Percentiles rank a stretch among this genome's conserved stretches.
phyloP scores from a whole-genome alignment of 2,888 invertebrate species.

The Dryobotodes eremita region DNA sequence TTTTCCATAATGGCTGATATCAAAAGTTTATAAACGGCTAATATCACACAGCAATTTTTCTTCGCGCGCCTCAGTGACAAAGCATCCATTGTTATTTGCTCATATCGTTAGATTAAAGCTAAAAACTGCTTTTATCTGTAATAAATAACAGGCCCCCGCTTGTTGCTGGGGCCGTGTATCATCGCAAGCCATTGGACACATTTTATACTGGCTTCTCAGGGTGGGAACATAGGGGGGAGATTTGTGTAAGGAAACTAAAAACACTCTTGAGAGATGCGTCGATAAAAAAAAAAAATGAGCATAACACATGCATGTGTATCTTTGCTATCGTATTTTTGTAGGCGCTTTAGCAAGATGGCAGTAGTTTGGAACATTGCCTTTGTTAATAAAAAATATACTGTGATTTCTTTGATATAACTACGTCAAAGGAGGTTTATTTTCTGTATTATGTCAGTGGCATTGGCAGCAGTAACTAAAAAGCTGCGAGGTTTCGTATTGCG shows the following conservation, averaged over 20 bases:
- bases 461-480: neutral
- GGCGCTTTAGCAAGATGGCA: neutral
- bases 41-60: slow-evolving; percentile 10
- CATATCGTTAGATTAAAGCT: slow-evolving; percentile 55
- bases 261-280: neutral
- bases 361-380: neutral
- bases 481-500: neutral
- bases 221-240: slow-evolving; percentile 10
- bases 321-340: neutral
- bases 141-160: slow-evolving; percentile 61
- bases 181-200: slow-evolving; percentile 62
- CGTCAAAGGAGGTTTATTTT: neutral
- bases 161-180: slow-evolving; percentile 58
- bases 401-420: neutral
- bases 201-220: slow-evolving; percentile 51
- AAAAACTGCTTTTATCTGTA: slow-evolving; percentile 58
- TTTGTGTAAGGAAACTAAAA: neutral
- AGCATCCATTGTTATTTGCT: slow-evolving; percentile 43
- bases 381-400: neutral
- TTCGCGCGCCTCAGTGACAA: slow-evolving; percentile 16
- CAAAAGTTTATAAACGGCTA: neutral
- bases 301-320: neutral
- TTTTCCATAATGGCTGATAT: neutral
- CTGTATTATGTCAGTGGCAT: neutral
- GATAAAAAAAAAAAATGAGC: neutral